phyloP scores from a whole-genome alignment of 1,140 invertebrate genomes.

The Holcopasites calliopsidis region DNA sequence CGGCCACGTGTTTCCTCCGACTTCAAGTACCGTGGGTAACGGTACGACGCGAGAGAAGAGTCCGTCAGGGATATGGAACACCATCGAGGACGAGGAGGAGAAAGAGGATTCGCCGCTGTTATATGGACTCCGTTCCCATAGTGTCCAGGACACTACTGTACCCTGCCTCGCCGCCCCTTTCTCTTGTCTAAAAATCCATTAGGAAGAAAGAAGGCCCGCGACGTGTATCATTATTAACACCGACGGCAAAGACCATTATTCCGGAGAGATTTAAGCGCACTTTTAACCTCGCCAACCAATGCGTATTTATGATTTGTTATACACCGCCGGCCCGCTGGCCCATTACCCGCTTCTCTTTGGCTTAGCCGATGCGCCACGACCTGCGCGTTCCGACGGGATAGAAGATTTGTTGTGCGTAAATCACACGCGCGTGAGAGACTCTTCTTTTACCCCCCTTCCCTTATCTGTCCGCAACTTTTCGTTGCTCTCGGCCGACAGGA shows the following conservation, averaged over 20 bases:
- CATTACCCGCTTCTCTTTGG: conserved; percentile 40
- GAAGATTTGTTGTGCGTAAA: conserved; percentile 55
- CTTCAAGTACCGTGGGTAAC: conserved; percentile 34
- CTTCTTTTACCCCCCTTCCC: not conserved
- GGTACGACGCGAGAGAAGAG: not conserved
- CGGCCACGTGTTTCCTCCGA: conserved; percentile 54
- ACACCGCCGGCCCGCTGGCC: conserved; percentile 37
- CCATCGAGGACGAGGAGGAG: not conserved
- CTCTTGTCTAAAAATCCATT: conserved; percentile 48
- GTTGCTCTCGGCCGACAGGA: not conserved
- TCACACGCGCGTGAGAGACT: conserved; percentile 17
- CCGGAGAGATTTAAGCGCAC: conserved; percentile 50
- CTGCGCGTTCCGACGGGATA: conserved; percentile 21
- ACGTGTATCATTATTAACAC: conserved; percentile 45
- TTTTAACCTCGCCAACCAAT: conserved; percentile 47
- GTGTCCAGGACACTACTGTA: conserved; percentile 1
- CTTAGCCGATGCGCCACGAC: conserved; percentile 10
- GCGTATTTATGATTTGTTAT: conserved; percentile 61
- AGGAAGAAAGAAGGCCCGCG: conserved; percentile 42
- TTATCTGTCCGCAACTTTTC: conserved; percentile 39
- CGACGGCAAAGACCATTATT: conserved; percentile 57
- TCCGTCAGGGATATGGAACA: not conserved
- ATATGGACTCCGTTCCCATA: not conserved
- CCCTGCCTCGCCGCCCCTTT: not conserved
- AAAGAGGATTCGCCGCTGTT: not conserved